Evolutionary conservation across 2,888 invertebrate genomes (phyloP).

Genomic region (Callimorpha dominula): DNA sequence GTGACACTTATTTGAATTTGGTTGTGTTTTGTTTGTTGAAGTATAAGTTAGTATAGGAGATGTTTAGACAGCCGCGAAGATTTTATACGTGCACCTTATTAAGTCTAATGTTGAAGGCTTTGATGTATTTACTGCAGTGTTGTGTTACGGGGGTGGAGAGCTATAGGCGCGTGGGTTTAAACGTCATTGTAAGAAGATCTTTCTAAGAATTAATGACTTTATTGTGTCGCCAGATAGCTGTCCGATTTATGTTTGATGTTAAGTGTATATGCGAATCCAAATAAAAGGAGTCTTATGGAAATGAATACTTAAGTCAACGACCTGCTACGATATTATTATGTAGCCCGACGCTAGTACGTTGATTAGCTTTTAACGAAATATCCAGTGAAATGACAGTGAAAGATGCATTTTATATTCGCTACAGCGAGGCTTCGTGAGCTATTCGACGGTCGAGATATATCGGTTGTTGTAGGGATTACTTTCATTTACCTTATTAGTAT

Average conservation of each 20-base stretch:
- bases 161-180: slow-evolving; percentile 52
- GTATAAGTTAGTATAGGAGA: slow-evolving; percentile 15
- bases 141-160: slow-evolving; percentile 51
- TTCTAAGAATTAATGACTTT: slow-evolving; percentile 6
- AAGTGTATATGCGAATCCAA: neutral
- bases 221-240: slow-evolving; percentile 22
- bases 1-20: neutral
- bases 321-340: neutral
- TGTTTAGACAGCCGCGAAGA: slow-evolving; percentile 23
- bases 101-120: slow-evolving; percentile 51
- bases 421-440: neutral
- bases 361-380: neutral
- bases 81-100: slow-evolving; percentile 53
- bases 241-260: slow-evolving; percentile 16
- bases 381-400: neutral
- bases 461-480: too few relatives aligned
- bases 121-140: slow-evolving; percentile 51
- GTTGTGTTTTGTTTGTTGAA: slow-evolving; percentile 2
- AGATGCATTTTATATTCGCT: neutral
- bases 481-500: too few relatives aligned
- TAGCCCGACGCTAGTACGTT: neutral
- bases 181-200: slow-evolving; percentile 40
- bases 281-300: neutral
- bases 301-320: neutral
- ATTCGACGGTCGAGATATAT: too few relatives aligned